These are phyloP conservation scores for Chymomyza fuscimana DNA, from an alignment of 2,888 invertebrate species.

Conservation along the genomic window DNA sequence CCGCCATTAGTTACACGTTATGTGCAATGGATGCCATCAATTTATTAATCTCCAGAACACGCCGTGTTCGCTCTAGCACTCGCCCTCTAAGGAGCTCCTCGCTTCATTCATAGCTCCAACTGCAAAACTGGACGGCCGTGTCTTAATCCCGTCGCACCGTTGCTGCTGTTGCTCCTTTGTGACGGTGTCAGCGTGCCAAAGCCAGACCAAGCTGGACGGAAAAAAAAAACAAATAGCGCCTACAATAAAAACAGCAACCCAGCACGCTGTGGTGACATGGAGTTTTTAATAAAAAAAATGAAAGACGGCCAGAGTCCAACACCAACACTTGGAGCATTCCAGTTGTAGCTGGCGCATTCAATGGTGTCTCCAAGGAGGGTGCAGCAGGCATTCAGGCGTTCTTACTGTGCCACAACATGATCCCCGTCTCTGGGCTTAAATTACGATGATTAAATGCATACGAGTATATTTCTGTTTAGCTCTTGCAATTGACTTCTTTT, in stretches of 20 bases:
- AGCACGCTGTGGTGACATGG: constrained; percentile 65
- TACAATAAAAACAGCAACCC: constrained; percentile 34
- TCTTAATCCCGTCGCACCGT: constrained; percentile 62
- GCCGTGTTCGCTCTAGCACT: constrained; percentile 60
- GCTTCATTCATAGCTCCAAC: constrained; percentile 45
- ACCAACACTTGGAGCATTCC: constrained; percentile 24
- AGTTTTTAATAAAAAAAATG: constrained; percentile 49
- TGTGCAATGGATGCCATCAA: constrained; percentile 81
- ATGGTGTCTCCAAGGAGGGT: constrained; percentile 50
- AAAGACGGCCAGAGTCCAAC: constrained; percentile 10
- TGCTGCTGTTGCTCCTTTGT: constrained; percentile 27
- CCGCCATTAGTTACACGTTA: constrained; percentile 81
- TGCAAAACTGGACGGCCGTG: constrained; percentile 44
- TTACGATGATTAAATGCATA: constrained; percentile 75
- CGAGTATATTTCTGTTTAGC: constrained; percentile 66
- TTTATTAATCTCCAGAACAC: constrained; percentile 81
- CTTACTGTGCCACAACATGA: constrained; percentile 70
- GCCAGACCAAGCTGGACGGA: constrained; percentile 15
- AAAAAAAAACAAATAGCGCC: constrained; percentile 48
- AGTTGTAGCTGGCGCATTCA: constrained; percentile 24
- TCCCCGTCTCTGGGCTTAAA: constrained; percentile 62
- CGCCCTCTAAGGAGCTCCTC: background rate
- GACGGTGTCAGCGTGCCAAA: constrained; percentile 28
- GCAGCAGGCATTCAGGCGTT: constrained; percentile 34
- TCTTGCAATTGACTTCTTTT: constrained; percentile 31